phyloP scores from a whole-genome alignment of 1,140 invertebrate genomes.

The Leptopilina clavipes region DNA sequence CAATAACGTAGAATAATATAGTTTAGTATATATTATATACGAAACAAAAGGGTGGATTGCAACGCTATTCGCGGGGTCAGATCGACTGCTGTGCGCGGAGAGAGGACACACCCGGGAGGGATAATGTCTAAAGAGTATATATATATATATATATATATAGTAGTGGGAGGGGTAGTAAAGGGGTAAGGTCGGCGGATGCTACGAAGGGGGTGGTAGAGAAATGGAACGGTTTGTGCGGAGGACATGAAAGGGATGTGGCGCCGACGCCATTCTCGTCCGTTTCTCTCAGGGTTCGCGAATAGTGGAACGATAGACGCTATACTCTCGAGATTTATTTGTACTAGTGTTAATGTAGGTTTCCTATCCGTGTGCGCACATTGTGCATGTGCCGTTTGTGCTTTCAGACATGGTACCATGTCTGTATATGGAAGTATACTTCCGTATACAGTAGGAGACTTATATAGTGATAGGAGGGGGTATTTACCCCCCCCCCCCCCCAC shows the following conservation, averaged over 20 bases:
- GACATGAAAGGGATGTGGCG: conserved; percentile 66
- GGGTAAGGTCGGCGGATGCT: background rate
- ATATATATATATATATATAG: too few species aligned
- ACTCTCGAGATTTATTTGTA: background rate
- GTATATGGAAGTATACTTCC: too few species aligned
- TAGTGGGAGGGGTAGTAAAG: conserved; percentile 1
- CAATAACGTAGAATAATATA: too few species aligned
- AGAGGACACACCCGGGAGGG: conserved; percentile 40
- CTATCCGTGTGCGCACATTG: background rate
- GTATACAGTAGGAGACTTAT: background rate
- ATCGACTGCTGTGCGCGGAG: conserved; percentile 36
- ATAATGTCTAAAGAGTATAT: conserved; percentile 38
- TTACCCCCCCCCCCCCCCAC: too few species aligned
- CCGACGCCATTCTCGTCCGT: conserved; percentile 59
- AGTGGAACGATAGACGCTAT: conserved; percentile 17
- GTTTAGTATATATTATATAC: too few species aligned
- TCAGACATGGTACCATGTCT: background rate
- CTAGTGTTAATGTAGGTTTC: conserved; percentile 18
- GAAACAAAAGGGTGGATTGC: conserved; percentile 44
- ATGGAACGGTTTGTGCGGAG: conserved; percentile 58
- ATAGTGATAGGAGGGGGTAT: too few species aligned
- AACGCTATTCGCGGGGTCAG: conserved; percentile 26
- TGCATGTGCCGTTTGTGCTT: background rate
- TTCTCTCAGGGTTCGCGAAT: conserved; percentile 45
- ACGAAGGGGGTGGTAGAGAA: conserved; percentile 38